phyloP scores from a whole-genome alignment of 64 coral and sea anemone species.

The Pocillopora damicornis region DNA sequence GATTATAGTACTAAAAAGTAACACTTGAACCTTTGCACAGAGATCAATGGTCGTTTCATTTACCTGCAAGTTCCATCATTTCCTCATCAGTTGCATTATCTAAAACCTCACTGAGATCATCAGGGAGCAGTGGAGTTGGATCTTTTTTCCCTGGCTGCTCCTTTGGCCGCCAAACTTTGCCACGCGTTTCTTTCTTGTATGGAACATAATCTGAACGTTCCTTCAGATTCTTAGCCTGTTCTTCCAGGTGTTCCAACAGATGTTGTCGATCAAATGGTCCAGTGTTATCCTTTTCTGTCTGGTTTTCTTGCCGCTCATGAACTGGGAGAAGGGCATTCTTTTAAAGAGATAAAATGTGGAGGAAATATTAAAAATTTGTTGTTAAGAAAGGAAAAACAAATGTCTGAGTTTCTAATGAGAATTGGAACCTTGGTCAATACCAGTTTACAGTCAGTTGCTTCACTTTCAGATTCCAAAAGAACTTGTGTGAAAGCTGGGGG shows the following conservation, averaged over 20 bases:
- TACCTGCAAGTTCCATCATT: constrained; percentile 89
- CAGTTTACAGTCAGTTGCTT: no score
- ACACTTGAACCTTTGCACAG: not conserved
- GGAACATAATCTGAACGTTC: constrained; percentile 83
- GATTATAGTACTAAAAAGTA: no score
- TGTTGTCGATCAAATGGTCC: constrained; percentile 81
- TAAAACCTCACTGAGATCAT: constrained; percentile 86
- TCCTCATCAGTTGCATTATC: constrained; percentile 93
- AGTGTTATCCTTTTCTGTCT: constrained; percentile 71
- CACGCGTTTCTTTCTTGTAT: constrained; percentile 96
- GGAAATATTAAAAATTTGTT: no score
- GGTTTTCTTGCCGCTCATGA: constrained; percentile 66
- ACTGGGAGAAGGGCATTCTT: constrained; percentile 84
- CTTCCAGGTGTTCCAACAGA: constrained; percentile 75
- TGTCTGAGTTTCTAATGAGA: no score
- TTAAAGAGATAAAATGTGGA: not conserved
- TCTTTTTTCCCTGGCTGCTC: constrained; percentile 53
- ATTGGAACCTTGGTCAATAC: no score
- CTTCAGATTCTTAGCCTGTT: constrained; percentile 73
- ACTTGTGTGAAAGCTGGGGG: no score
- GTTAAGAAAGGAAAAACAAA: not conserved
- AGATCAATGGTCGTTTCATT: not conserved
- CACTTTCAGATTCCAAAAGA: no score
- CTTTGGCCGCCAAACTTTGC: constrained; percentile 86
- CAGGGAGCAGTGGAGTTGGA: constrained; percentile 67